Evolutionary conservation across 2,888 invertebrate species (phyloP), one percentile per base, ranked within the genome.

Genomic region (Operophtera brumata): DNA sequence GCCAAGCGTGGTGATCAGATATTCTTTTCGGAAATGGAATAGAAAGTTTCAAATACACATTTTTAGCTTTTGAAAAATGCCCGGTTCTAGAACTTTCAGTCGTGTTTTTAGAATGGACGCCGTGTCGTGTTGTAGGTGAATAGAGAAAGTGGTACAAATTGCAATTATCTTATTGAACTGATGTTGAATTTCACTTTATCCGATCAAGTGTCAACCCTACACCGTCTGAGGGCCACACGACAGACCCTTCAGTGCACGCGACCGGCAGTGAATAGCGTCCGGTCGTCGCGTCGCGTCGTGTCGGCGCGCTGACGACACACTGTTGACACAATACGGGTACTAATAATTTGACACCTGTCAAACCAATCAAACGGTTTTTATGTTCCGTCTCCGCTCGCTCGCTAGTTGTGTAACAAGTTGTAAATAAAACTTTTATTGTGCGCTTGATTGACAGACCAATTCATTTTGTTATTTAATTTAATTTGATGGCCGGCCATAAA

Each of bases 361-460:
- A 49, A 57, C 52, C 48, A 48, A 57, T 57, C 57, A 57, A 45
- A 47, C 40, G 32, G 50, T 47, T 37, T 37, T 32, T 41, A 51
- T 35, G 35, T 44, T 11, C 46, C 47, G 25, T 47, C 47, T 37
- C 32, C 43, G 42, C n/a, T 14, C 12, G 41, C 41, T 37, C 1
- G 14, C 8, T 12, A 11, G 48, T 57, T 52, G 52, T 30, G 52
- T 36, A 52, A 54, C 41, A 28, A 49, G 26, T 25, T 39, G 51
- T 52, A 52, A 52, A 52, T 52, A 51, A 57, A 40, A 48, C 52
- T 41, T 40, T 37, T 50, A 50, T 50, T 20, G 41, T 36, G 32
- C 28, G 48, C 12, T 37, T 46, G 57, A 57, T 57, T 49, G 57
- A 57, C 57, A 49, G 42, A 28, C 41, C 52, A 28, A 57, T 57